A percentile compares a stretch with the other conserved stretches of the same genome.
These are phyloP conservation scores for Achroia grisella DNA, from an alignment of 1,140 invertebrate species.

Conservation along the genomic window DNA sequence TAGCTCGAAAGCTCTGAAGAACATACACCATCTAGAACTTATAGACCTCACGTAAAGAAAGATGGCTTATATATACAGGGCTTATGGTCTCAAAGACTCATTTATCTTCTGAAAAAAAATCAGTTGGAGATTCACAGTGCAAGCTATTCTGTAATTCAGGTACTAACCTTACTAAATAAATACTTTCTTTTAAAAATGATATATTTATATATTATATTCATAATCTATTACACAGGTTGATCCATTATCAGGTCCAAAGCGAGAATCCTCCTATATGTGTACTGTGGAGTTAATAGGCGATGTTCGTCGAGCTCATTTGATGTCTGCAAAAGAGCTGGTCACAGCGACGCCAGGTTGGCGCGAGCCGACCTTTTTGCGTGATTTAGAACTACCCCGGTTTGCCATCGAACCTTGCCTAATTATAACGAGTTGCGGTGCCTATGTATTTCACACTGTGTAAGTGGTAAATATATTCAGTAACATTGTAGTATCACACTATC, in stretches of 20 bases:
- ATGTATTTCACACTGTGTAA: conserved; percentile 57
- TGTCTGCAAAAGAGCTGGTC: conserved; percentile 41
- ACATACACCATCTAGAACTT: conserved; percentile 44
- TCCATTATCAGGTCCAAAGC: conserved; percentile 29
- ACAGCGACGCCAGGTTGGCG: conserved; percentile 28
- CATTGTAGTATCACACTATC: no score
- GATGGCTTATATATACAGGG: conserved; percentile 51
- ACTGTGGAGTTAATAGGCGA: conserved; percentile 49
- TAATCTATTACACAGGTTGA: conserved; percentile 28
- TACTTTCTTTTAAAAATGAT: no score
- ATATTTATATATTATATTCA: background rate
- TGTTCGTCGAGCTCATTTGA: conserved; percentile 40
- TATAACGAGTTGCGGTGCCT: conserved; percentile 49
- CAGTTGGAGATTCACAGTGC: conserved; percentile 57
- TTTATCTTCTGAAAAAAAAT: conserved; percentile 56
- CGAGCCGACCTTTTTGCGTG: conserved; percentile 56
- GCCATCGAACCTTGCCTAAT: conserved; percentile 47
- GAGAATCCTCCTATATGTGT: conserved; percentile 47
- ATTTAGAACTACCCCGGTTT: conserved; percentile 52
- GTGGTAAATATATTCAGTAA: conserved; percentile 16
- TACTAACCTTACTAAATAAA: no score
- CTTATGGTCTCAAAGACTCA: conserved; percentile 49
- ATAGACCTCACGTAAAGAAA: conserved; percentile 51
- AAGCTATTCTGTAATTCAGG: conserved; percentile 49
- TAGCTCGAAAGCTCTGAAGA: conserved; percentile 61